phyloP scores from a whole-genome alignment of 64 coral and sea anemone species.

The Astreopora myriophthalma region DNA sequence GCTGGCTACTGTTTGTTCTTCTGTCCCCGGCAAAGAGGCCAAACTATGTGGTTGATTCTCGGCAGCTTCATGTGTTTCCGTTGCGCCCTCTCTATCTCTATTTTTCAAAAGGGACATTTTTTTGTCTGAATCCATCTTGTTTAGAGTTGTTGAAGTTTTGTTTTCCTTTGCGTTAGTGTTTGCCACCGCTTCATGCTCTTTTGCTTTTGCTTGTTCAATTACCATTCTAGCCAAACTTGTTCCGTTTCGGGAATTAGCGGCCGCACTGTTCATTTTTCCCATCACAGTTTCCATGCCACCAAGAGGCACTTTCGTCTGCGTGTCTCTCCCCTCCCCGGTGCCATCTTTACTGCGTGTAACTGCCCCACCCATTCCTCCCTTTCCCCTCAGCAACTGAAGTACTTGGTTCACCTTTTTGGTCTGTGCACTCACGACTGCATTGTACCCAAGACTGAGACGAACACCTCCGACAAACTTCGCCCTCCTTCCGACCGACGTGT shows the following conservation, averaged over 20 bases:
- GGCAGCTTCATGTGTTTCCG: neutral
- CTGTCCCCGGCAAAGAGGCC: neutral
- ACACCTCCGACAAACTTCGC: slow-evolving; percentile 75
- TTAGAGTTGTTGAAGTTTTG: neutral
- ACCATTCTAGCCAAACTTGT: neutral
- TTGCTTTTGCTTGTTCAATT: neutral
- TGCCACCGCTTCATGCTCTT: neutral
- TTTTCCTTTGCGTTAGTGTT: neutral
- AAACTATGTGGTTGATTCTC: neutral
- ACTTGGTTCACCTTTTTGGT: slow-evolving; percentile 64
- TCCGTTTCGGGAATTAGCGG: neutral
- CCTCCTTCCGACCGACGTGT: slow-evolving; percentile 32
- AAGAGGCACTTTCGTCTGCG: neutral
- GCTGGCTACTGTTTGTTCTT: neutral
- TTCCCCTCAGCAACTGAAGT: neutral
- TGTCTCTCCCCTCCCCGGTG: neutral
- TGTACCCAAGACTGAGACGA: slow-evolving; percentile 72
- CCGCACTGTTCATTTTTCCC: neutral
- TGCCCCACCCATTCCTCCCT: neutral
- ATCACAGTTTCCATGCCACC: neutral
- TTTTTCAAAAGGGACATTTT: neutral
- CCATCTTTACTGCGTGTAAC: neutral
- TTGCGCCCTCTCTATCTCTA: neutral
- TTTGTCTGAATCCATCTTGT: no score
- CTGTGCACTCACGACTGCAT: slow-evolving; percentile 51